Conservation (phyloP, 1,140 invertebrate species). For the Drosophila navojoa region DNA sequence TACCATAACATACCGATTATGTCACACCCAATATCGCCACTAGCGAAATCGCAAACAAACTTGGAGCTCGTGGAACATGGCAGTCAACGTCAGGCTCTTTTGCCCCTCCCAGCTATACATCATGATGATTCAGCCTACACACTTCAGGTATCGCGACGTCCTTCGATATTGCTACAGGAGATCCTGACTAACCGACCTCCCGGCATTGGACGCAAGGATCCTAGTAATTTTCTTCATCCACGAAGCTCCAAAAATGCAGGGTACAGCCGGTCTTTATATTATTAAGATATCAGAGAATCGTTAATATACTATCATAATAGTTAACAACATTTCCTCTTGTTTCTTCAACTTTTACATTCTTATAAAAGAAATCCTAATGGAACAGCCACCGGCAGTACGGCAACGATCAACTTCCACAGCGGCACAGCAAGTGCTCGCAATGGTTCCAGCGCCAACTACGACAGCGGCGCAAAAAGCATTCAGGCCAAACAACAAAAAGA, state of each 20-base stretch:
- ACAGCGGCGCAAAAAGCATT: slow-evolving; percentile 67
- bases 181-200: slow-evolving; percentile 82
- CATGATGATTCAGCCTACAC: slow-evolving; percentile 66
- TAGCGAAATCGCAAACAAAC: slow-evolving; percentile 77
- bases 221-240: slow-evolving; percentile 55
- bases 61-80: slow-evolving; percentile 68
- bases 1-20: slow-evolving; percentile 76
- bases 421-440: slow-evolving; percentile 60
- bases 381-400: slow-evolving; percentile 74
- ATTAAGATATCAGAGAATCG: neutral
- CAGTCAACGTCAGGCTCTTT: slow-evolving; percentile 66
- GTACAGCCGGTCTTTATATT: slow-evolving; percentile 43
- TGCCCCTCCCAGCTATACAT: slow-evolving; percentile 56
- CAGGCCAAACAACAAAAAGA: slow-evolving; percentile 72
- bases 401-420: slow-evolving; percentile 73
- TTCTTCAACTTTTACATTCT: neutral
- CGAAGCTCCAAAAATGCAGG: slow-evolving; percentile 60
- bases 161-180: slow-evolving; percentile 78
- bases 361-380: slow-evolving; percentile 58
- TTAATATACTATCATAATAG: neutral
- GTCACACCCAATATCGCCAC: slow-evolving; percentile 77
- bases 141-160: slow-evolving; percentile 75
- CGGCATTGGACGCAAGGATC: slow-evolving; percentile 77
- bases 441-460: slow-evolving; percentile 59
- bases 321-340: neutral